phyloP scores from a whole-genome alignment of 2,888 invertebrate species.

The Resseliella maxima region DNA sequence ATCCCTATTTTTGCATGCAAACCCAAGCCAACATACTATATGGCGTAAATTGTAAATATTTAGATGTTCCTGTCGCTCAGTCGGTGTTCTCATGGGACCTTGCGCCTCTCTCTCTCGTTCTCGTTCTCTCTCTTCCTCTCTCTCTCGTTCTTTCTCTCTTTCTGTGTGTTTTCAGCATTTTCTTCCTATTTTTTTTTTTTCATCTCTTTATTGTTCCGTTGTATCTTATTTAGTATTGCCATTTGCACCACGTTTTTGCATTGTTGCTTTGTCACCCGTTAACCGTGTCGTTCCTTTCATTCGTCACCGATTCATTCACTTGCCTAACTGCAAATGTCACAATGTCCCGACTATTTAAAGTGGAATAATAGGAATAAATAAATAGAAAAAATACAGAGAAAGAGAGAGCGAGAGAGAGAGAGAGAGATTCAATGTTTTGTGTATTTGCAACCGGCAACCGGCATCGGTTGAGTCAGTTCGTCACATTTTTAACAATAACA shows the following conservation, averaged over 20 bases:
- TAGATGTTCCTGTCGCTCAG: not conserved
- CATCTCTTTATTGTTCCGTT: constrained; percentile 16
- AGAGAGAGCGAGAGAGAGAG: not conserved
- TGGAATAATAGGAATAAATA: not conserved
- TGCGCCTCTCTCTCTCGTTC: too few species aligned
- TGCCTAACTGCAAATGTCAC: constrained; percentile 6
- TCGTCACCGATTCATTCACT: not conserved
- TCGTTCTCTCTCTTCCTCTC: too few species aligned
- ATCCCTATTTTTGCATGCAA: constrained; percentile 3
- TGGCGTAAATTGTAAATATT: constrained; percentile 27
- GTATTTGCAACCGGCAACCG: not conserved
- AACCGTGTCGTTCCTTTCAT: not conserved
- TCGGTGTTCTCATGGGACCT: constrained; percentile 8
- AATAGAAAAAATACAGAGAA: not conserved
- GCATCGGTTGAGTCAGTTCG: not conserved
- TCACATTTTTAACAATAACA: too few species aligned
- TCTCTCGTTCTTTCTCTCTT: too few species aligned
- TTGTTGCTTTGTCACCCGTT: not conserved
- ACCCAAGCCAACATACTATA: not conserved
- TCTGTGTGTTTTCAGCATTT: too few species aligned
- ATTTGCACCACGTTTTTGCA: not conserved
- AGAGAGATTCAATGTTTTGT: too few species aligned
- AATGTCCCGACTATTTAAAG: constrained; percentile 9
- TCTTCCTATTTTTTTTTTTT: constrained; percentile 37
- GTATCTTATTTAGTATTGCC: constrained; percentile 3